phyloP scores from a whole-genome alignment of 2,797 vertebrate genomes.

The Cryptoprocta ferox region DNA sequence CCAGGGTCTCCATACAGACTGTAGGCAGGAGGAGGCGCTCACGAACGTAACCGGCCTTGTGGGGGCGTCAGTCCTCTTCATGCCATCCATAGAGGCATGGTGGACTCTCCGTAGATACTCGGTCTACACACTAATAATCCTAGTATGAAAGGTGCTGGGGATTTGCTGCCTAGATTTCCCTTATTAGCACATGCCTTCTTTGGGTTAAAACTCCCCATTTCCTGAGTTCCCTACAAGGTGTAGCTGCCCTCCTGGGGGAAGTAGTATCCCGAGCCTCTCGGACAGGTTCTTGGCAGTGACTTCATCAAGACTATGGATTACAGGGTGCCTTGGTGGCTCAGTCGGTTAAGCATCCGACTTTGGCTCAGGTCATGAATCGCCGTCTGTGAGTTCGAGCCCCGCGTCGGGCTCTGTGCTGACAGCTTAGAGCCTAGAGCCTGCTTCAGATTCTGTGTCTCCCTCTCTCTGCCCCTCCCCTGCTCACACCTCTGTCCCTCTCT shows the following conservation, averaged over 20 bases:
- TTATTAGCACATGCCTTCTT: background rate
- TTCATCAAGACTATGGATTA: background rate
- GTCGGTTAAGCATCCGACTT: too few relatives aligned
- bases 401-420: too few relatives aligned
- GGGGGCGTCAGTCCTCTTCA: background rate
- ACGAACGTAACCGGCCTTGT: background rate
- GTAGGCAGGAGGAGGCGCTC: background rate
- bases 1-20: background rate
- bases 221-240: background rate
- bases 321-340: too few relatives aligned
- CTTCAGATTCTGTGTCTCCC: too few relatives aligned
- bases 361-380: too few relatives aligned
- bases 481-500: too few relatives aligned
- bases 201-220: background rate
- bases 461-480: too few relatives aligned
- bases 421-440: too few relatives aligned
- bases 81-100: background rate
- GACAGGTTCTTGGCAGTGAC: background rate
- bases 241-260: background rate
- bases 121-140: background rate
- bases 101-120: background rate
- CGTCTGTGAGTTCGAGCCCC: too few relatives aligned
- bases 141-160: background rate
- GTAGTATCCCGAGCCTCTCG: too few relatives aligned
- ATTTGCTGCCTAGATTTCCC: background rate